Base-by-base conservation (phyloP, 2,797 vertebrate species). In the Eupleurogrammus muticus region DNA sequence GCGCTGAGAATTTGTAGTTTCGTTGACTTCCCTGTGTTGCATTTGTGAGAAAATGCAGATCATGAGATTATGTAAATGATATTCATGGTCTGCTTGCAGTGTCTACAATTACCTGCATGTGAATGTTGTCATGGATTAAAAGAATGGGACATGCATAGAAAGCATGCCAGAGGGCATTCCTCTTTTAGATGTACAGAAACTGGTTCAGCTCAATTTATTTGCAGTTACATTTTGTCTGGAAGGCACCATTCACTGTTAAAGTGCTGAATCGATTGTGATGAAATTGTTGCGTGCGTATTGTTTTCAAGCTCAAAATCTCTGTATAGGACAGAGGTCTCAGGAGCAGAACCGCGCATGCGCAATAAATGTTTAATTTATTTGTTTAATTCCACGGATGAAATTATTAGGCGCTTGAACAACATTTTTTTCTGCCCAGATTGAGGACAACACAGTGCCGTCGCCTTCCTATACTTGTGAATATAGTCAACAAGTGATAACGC, bases 381-480 rank as follows among this genome's bases (percentile, higher is more conserved):
- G n/a, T 34, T 2, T 2, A 7, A 17, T 17, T 13, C 10, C 2
- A n/a, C 17, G 0, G 0, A 12, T 8, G 36, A 2, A 0, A 1
- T 1, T 19, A 1, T 34, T 2, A 17, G 8, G 1, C 13, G 0
- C 16, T 0, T 5, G 0, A 3, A 2, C 5, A 16, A 11, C 1
- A 2, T 4, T 10, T 9, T 0, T 16, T 12, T 32, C 35, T 4
- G 0, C 0, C 36, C 0, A 0, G 0, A 23, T 32, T 0, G 0
- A 9, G 0, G 2, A 19, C 5, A 7, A 7, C 38, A 28, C 7
- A 14, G 46, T 40, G 9, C 17, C 4, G 5, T 5, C 4, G 3
- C 7, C 14, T 14, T 38, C 16, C 1, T 1, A 9, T 1, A 6
- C 3, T 0, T 1, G 12, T 5, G 9, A 3, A 12, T 19, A 8